Evolutionary conservation across 2,888 invertebrate species (phyloP).

Genomic region (Polyploca ridens): DNA sequence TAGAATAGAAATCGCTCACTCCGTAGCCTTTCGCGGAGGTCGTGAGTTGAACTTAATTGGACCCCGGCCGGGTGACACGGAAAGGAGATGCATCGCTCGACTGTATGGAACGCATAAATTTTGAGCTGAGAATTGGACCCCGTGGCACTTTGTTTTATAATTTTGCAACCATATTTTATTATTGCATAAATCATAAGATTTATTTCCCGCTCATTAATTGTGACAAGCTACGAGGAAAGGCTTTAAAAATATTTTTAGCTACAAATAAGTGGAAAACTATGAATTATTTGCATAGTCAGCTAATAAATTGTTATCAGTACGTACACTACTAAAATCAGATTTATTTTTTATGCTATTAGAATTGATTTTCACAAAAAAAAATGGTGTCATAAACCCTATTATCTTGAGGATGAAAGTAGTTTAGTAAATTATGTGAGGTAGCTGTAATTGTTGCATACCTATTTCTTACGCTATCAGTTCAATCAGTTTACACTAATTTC

Average conservation of each 20-base stretch:
- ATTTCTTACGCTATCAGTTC: too few relatives aligned
- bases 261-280: conserved; percentile 22
- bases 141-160: conserved; percentile 67
- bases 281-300: too few relatives aligned
- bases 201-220: conserved; percentile 1
- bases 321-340: too few relatives aligned
- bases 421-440: too few relatives aligned
- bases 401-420: too few relatives aligned
- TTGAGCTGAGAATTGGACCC: conserved; percentile 65
- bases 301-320: too few relatives aligned
- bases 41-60: conserved; percentile 84
- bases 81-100: conserved; percentile 80
- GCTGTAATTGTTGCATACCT: too few relatives aligned
- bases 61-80: conserved; percentile 80
- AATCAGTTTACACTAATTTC: too few relatives aligned
- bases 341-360: too few relatives aligned
- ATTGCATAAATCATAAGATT: conserved; percentile 30
- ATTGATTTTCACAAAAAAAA: too few relatives aligned
- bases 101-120: conserved; percentile 80
- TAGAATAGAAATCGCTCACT: conserved; percentile 37
- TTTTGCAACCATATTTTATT: conserved; percentile 46
- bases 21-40: conserved; percentile 63
- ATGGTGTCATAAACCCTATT: too few relatives aligned
- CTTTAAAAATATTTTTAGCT: conserved; percentile 8
- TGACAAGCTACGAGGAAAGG: neutral